Evolutionary conservation across 2,113 vertebrate genomes (phyloP).

Genomic region (Phoxinus phoxinus): DNA sequence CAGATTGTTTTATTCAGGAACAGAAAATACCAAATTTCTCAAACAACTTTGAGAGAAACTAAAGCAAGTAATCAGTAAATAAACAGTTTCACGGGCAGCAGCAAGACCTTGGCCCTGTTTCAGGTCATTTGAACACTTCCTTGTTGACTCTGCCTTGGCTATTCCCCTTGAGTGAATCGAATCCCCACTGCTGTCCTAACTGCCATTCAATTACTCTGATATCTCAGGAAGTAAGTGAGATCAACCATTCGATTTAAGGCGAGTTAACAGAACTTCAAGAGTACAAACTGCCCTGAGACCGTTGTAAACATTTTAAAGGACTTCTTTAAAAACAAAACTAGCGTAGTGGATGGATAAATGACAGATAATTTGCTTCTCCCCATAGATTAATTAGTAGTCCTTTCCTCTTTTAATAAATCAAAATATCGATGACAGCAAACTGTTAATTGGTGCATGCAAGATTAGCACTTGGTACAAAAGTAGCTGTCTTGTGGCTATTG

Average conservation of each 20-base stretch:
- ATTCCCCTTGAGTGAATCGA: conserved; percentile 5
- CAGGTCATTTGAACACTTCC: conserved; percentile 32
- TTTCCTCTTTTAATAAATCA: conserved; percentile 5
- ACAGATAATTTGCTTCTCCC: neutral
- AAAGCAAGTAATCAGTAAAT: neutral
- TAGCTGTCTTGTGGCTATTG: neutral
- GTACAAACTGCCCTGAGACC: neutral
- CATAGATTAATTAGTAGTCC: neutral
- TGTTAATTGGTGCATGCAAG: conserved; percentile 12
- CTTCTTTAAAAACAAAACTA: neutral
- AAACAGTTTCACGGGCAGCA: neutral
- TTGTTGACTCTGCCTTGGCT: conserved; percentile 23
- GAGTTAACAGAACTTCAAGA: conserved; percentile 26
- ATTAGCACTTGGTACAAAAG: neutral
- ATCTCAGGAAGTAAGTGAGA: conserved; percentile 21
- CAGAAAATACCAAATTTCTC: neutral
- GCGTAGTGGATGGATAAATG: neutral
- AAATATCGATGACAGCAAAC: conserved; percentile 1
- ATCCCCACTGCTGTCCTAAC: conserved; percentile 11
- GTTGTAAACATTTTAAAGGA: neutral
- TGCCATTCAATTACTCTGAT: conserved; percentile 22
- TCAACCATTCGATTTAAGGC: conserved; percentile 17
- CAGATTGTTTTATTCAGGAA: neutral
- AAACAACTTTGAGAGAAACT: neutral
- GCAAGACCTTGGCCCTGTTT: conserved; percentile 1